Percentiles rank a stretch among this genome's conserved stretches.
Evolutionary conservation across 1,140 invertebrate species (phyloP).

Genomic region (Tachypleus tridentatus): DNA sequence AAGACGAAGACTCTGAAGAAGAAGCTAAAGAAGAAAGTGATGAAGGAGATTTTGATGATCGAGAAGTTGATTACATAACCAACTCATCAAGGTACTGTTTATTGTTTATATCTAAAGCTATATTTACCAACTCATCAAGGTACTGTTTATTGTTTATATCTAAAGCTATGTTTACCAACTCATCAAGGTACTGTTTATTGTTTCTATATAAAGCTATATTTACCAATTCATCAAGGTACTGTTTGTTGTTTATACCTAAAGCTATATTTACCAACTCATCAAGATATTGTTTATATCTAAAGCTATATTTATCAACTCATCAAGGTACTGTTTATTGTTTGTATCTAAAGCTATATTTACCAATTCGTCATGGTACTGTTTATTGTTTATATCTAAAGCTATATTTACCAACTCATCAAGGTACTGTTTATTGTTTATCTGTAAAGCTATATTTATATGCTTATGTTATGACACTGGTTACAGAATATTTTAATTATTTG

Average conservation of each 20-base stretch:
- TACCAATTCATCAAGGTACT: constrained; percentile 57
- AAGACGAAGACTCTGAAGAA: constrained; percentile 54
- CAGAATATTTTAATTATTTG: neutral
- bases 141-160: too few relatives aligned
- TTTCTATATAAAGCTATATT: too few relatives aligned
- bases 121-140: too few relatives aligned
- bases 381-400: too few relatives aligned
- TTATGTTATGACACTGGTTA: constrained; percentile 1
- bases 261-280: too few relatives aligned
- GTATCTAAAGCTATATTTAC: too few relatives aligned
- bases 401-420: constrained; percentile 1
- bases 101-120: too few relatives aligned
- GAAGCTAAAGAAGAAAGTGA: constrained; percentile 91
- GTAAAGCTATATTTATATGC: constrained; percentile 20
- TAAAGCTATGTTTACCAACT: too few relatives aligned
- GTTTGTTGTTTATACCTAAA: too few relatives aligned
- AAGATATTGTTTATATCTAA: too few relatives aligned
- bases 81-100: constrained; percentile 44
- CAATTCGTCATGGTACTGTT: too few relatives aligned
- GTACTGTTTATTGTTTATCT: constrained; percentile 1
- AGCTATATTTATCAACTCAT: constrained; percentile 58
- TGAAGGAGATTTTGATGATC: constrained; percentile 88
- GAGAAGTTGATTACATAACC: constrained; percentile 54
- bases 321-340: too few relatives aligned
- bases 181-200: constrained; percentile 16